Percentiles rank a stretch among this genome's conserved stretches.
phyloP scores from a whole-genome alignment of 1,140 invertebrate species.

The Tetraneura akinire region DNA sequence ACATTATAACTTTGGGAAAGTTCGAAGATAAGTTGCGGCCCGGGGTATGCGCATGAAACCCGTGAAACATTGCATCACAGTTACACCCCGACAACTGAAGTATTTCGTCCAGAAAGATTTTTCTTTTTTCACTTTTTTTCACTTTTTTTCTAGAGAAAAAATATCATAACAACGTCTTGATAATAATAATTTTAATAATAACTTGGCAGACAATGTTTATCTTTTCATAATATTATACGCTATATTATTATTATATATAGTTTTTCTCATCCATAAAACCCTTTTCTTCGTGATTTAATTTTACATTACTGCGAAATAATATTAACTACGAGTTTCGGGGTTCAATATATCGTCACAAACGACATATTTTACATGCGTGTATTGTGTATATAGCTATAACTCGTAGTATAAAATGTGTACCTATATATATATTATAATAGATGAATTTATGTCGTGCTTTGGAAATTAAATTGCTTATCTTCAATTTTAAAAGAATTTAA shows the following conservation, averaged over 20 bases:
- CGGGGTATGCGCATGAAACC: background rate
- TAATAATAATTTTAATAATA: conserved; percentile 10
- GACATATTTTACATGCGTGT: too few species aligned
- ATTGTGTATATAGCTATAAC: too few species aligned
- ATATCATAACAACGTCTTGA: background rate
- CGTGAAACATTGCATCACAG: background rate
- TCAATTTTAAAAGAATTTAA: too few species aligned
- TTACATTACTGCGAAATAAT: too few species aligned
- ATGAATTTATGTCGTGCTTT: too few species aligned
- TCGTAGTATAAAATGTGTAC: too few species aligned
- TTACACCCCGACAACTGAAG: background rate
- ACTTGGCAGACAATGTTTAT: background rate
- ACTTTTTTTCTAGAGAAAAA: background rate
- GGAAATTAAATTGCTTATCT: too few species aligned
- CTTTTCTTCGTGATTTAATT: background rate
- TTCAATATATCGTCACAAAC: too few species aligned
- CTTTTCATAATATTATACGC: background rate
- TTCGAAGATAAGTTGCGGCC: conserved; percentile 42
- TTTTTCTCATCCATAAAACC: background rate
- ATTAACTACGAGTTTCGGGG: too few species aligned
- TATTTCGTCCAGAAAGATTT: background rate
- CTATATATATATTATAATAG: too few species aligned
- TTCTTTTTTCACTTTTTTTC: background rate
- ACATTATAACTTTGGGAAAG: conserved; percentile 46
- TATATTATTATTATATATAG: too few species aligned